Evolutionary conservation across 2,797 vertebrate species (phyloP).

Genomic region (Tolypeutes matacus): DNA sequence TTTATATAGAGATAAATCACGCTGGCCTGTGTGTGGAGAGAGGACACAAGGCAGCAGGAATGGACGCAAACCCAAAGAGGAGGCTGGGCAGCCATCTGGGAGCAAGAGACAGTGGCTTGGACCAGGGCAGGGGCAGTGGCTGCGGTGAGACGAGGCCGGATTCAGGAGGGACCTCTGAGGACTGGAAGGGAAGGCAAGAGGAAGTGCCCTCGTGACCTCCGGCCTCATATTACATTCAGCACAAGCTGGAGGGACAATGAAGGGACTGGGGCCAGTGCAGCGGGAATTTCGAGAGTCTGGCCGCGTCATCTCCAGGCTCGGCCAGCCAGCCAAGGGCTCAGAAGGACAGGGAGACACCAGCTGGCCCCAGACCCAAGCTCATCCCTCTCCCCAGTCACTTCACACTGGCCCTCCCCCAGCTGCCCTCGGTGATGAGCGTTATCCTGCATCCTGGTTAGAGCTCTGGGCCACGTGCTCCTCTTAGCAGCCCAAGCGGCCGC

Average conservation of each 20-base stretch:
- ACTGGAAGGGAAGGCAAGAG: background rate
- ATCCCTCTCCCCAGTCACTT: background rate
- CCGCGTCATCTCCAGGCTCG: background rate
- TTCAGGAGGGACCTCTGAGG: background rate
- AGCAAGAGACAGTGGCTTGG: background rate
- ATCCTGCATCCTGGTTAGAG: background rate
- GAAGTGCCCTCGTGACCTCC: background rate
- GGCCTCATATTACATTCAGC: rapidly evolving
- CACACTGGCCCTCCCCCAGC: background rate
- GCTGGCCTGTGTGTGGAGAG: background rate
- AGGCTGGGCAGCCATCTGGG: background rate
- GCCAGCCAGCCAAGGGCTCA: background rate
- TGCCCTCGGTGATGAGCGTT: rapidly evolving
- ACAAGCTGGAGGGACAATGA: too few species aligned
- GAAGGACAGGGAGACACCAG: background rate
- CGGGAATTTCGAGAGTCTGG: background rate
- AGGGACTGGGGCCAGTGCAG: background rate
- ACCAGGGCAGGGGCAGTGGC: background rate
- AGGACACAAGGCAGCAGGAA: background rate
- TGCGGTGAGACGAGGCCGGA: background rate
- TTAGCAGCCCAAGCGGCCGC: background rate
- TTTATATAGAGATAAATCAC: background rate
- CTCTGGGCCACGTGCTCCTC: background rate
- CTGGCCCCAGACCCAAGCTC: background rate
- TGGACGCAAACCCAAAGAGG: background rate